Conservation (phyloP, 2,113 vertebrate genomes). For the Oryzias celebensis region DNA sequence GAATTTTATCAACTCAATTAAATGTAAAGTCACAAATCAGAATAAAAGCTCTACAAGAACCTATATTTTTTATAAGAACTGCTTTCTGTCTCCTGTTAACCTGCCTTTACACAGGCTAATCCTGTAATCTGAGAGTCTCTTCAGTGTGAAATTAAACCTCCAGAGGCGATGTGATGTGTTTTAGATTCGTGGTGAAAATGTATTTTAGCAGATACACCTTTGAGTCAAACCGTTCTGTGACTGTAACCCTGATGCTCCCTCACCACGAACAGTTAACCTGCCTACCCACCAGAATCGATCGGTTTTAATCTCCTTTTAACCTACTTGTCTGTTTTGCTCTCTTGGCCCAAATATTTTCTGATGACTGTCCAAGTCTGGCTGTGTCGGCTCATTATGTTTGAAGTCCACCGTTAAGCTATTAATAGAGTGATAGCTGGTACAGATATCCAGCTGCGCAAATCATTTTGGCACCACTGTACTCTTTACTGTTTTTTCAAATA, state of each 20-base stretch:
- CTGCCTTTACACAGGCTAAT: constrained; percentile 51
- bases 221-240: constrained; percentile 13
- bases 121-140: constrained; percentile 66
- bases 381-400: constrained; percentile 32
- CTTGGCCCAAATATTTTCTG: constrained; percentile 39
- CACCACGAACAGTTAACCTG: neutral
- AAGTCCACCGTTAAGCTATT: constrained; percentile 29
- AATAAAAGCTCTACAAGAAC: neutral
- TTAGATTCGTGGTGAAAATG: constrained; percentile 21
- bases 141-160: constrained; percentile 50
- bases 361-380: constrained; percentile 47
- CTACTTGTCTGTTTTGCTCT: constrained; percentile 48
- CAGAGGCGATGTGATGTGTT: constrained; percentile 44
- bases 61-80: neutral
- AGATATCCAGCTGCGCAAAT: constrained; percentile 31
- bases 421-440: constrained; percentile 7
- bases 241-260: constrained; percentile 10
- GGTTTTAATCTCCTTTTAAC: constrained; percentile 61
- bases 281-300: constrained; percentile 10
- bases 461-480: constrained; percentile 6
- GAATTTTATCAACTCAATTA: no score
- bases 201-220: constrained; percentile 17
- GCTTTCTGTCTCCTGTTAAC: constrained; percentile 12
- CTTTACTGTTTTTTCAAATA: neutral
- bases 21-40: no score